Percentiles rank a stretch among this genome's conserved stretches.
phyloP scores from a whole-genome alignment of 2,888 invertebrate species.

The Lepas anatifera region DNA sequence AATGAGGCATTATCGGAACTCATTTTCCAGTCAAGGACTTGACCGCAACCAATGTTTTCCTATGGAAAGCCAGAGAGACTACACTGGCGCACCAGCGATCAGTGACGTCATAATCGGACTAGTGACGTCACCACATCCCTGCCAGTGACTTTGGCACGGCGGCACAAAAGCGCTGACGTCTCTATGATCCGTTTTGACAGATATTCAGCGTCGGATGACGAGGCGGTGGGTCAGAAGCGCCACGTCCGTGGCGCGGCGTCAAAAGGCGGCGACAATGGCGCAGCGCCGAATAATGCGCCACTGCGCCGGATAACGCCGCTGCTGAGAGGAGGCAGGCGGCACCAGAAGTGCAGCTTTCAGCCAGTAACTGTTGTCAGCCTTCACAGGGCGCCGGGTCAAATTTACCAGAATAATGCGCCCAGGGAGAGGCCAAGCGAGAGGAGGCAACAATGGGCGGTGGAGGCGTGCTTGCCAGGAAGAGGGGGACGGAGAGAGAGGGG shows the following conservation, averaged over 20 bases:
- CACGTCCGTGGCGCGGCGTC: too few species aligned
- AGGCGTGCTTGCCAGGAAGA: neutral
- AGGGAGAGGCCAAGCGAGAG: neutral
- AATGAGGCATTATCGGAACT: too few species aligned
- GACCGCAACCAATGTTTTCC: too few species aligned
- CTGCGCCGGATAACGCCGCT: neutral
- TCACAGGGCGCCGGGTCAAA: neutral
- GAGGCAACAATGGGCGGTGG: too few species aligned
- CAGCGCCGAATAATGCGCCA: too few species aligned
- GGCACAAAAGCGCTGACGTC: neutral
- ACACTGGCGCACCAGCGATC: too few species aligned
- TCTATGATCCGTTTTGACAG: constrained; percentile 10
- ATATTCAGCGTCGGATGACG: constrained; percentile 1
- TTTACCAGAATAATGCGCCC: constrained; percentile 3
- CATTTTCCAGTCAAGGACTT: too few species aligned
- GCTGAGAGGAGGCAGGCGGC: neutral
- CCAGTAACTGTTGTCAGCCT: neutral
- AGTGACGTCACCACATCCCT: too few species aligned
- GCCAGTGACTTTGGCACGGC: too few species aligned
- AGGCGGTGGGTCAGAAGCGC: neutral
- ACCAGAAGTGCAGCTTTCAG: constrained; percentile 1
- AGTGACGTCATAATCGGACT: too few species aligned
- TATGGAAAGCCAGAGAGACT: too few species aligned
- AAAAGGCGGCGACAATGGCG: constrained; percentile 10
- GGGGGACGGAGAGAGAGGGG: neutral